These are phyloP conservation scores for Gopherus evgoodei DNA, from an alignment of 2,113 vertebrate genomes.

Conservation along the genomic window DNA sequence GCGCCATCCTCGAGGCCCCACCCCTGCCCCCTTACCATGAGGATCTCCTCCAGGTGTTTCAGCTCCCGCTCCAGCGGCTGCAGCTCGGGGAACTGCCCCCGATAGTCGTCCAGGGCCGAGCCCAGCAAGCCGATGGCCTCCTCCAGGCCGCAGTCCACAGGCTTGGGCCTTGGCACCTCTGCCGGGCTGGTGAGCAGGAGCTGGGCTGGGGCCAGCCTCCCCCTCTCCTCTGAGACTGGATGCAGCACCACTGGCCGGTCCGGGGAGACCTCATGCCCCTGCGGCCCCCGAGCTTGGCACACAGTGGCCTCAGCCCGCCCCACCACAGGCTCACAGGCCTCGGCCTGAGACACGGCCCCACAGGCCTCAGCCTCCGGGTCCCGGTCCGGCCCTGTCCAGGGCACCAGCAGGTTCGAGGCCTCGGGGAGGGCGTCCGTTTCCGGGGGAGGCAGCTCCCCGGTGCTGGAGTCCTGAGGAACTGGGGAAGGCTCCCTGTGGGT, in stretches of 20 bases:
- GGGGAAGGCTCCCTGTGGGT: neutral
- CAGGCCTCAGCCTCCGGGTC: constrained; percentile 34
- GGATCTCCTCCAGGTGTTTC: constrained; percentile 86
- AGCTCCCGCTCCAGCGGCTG: constrained; percentile 92
- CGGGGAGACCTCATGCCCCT: accelerated
- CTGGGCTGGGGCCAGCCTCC: neutral
- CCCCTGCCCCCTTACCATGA: constrained; percentile 84
- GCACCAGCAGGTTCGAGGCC: accelerated
- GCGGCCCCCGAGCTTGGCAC: accelerated
- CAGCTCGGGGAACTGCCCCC: constrained; percentile 95
- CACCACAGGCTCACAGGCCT: neutral
- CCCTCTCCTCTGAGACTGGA: neutral
- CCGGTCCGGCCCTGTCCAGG: neutral
- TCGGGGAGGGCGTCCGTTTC: neutral
- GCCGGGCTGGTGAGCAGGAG: neutral
- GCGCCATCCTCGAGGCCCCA: neutral
- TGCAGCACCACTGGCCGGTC: accelerated
- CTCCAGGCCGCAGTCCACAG: constrained; percentile 82
- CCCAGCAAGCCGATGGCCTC: constrained; percentile 85
- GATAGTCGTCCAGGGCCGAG: constrained; percentile 92
- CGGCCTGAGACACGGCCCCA: accelerated
- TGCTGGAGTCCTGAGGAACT: neutral
- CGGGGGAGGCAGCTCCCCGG: neutral
- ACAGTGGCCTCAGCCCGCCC: accelerated
- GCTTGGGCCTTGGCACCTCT: neutral